Evolutionary conservation across 2,888 invertebrate genomes (phyloP), one percentile per base, ranked within the genome.

Genomic region (Eupithecia abbreviata): DNA sequence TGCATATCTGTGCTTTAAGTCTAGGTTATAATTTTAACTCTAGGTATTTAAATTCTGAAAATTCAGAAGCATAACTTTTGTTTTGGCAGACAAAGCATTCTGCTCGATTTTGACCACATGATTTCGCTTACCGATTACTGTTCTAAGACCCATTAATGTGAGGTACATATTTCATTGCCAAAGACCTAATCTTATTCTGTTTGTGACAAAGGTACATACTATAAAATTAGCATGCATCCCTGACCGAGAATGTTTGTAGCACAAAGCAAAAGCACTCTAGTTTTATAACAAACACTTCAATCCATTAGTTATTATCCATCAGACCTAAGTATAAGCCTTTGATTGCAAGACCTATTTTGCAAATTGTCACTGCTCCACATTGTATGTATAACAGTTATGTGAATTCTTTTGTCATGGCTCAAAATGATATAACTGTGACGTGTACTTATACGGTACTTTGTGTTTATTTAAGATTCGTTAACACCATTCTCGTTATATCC

Each of bases 351-450:
- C 43, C 67, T 43, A 18, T 58, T 55, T 68, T 43, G 67, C 45
- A 43, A 43, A 68, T 68, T 68, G 42, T 45, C 43, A 68, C 67
- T 30, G 69, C 69, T 69, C 69, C 13, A 42, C 45, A 47, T 30
- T 45, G 18, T 47, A 47, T 30, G n/a, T 47, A 67, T 67, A 12
- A 68, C 47, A 51, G 41, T 71, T 71, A 71, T 71, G 49, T 69
- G 69, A 49, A 71, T 74, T 73, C 71, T 47, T 68, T 71, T 71
- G 75, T 68, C 70, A 69, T 47, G 41, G 51, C 30, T 41, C 69
- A 86, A 85, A 87, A 87, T 87, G 80, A 84, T 84, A 78, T 82
- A 80, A 84, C 73, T 73, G 81, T 85, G 86, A 86, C 84, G 82
- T 18, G 18, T 75, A 45, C 77, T 81, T 78, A 74, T 72, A 81